Conservation (phyloP, 2,888 invertebrate genomes). For the Eilema depressum region DNA sequence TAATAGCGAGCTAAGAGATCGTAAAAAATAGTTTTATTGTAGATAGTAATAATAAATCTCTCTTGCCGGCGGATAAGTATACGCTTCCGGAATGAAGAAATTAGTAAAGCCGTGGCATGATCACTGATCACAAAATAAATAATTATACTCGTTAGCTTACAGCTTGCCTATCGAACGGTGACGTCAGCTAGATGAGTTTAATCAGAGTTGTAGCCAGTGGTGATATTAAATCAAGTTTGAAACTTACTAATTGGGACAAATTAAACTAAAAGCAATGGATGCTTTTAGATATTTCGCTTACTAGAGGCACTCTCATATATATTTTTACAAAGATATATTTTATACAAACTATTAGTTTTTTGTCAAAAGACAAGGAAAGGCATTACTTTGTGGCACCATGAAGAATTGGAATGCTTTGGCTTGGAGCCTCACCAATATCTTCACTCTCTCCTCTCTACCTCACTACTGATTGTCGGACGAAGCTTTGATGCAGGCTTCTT, state of each 20-base stretch:
- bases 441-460: too few relatives aligned
- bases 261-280: background rate
- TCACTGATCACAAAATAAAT: constrained; percentile 43
- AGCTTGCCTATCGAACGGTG: constrained; percentile 27
- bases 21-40: constrained; percentile 65
- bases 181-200: constrained; percentile 21
- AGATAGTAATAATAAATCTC: constrained; percentile 64
- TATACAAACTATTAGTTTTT: background rate
- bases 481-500: too few relatives aligned
- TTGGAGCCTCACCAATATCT: too few relatives aligned
- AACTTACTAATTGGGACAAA: constrained; percentile 8
- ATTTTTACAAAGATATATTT: background rate
- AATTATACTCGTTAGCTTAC: constrained; percentile 34
- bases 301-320: background rate
- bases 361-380: background rate
- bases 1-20: constrained; percentile 52
- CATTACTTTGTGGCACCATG: background rate
- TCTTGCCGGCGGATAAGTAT: constrained; percentile 54
- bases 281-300: constrained; percentile 21
- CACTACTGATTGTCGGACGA: too few relatives aligned
- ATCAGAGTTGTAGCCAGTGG: background rate
- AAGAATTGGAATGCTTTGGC: background rate
- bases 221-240: constrained; percentile 4
- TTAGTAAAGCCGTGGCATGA: constrained; percentile 42
- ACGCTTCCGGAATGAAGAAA: constrained; percentile 55